A percentile compares a stretch with the other conserved stretches of the same genome.
Conservation (phyloP, 2,888 invertebrate species). For the Stegana nigrithorax region DNA sequence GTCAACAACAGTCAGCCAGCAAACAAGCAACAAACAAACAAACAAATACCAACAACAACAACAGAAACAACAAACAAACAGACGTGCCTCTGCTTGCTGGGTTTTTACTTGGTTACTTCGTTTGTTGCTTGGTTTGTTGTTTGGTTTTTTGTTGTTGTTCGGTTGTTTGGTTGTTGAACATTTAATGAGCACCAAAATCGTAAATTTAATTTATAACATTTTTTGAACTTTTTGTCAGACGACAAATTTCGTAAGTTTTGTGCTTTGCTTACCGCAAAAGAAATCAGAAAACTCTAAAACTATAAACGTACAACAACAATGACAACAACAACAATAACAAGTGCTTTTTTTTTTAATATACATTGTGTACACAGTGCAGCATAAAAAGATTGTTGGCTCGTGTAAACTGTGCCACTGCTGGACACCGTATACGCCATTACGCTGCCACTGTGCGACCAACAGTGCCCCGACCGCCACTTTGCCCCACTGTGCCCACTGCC, state of each 20-base stretch:
- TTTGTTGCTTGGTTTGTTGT: not conserved
- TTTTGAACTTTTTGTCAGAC: slow-evolving; percentile 51
- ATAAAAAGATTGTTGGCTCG: slow-evolving; percentile 17
- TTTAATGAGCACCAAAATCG: slow-evolving; percentile 52
- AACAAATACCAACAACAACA: not conserved
- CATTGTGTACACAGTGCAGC: no score
- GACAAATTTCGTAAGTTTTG: slow-evolving; percentile 46
- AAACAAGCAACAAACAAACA: no score
- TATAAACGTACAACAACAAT: not conserved
- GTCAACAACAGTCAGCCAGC: no score
- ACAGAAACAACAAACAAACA: not conserved
- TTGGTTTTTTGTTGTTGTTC: no score
- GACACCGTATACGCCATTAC: no score
- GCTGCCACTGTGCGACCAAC: not conserved
- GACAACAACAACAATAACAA: no score
- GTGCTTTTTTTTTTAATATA: slow-evolving; percentile 5
- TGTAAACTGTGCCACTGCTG: slow-evolving; percentile 22
- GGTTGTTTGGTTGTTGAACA: slow-evolving; percentile 37
- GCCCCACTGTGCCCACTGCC: not conserved
- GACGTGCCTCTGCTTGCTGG: no score
- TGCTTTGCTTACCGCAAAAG: not conserved
- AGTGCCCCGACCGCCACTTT: not conserved
- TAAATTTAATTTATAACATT: slow-evolving; percentile 58
- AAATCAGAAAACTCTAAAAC: not conserved
- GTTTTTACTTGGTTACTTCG: no score